Conservation (phyloP, 2,113 vertebrate species). For the Pagrus major region DNA sequence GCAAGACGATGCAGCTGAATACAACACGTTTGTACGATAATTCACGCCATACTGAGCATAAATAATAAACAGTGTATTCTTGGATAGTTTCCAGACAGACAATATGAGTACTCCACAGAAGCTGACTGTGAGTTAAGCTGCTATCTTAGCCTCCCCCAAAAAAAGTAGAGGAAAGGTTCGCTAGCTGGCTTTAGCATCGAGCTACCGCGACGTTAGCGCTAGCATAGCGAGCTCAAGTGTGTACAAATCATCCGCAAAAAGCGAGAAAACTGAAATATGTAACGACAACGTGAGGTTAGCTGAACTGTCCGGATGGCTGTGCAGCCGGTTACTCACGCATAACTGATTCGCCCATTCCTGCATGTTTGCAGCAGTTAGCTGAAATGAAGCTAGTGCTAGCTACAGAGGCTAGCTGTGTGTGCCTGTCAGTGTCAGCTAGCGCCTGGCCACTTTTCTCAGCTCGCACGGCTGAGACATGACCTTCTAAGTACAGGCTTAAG, state of each 20-base stretch:
- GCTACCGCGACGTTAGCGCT: constrained; percentile 43
- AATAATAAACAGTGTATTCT: not conserved
- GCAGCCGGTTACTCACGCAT: constrained; percentile 80
- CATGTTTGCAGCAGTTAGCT: constrained; percentile 70
- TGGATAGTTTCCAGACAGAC: not conserved
- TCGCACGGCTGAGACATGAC: constrained; percentile 75
- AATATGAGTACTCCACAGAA: rapidly evolving
- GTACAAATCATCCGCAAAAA: not conserved
- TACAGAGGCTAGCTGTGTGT: constrained; percentile 60
- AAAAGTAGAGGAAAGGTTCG: constrained; percentile 7
- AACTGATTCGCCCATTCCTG: constrained; percentile 86
- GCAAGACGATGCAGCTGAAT: not conserved
- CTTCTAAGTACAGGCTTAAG: constrained; percentile 79
- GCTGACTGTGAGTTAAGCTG: not conserved
- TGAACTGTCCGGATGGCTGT: not conserved
- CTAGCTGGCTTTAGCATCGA: constrained; percentile 52
- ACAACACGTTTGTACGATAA: not conserved
- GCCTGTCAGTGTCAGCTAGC: constrained; percentile 74
- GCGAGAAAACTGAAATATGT: not conserved
- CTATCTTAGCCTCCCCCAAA: not conserved
- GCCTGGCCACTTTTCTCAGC: constrained; percentile 50
- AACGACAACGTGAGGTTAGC: not conserved
- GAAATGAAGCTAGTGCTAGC: constrained; percentile 72
- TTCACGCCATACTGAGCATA: not conserved
- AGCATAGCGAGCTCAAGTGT: constrained; percentile 45